phyloP scores from a whole-genome alignment of 2,113 vertebrate genomes.

The Lontra canadensis region DNA sequence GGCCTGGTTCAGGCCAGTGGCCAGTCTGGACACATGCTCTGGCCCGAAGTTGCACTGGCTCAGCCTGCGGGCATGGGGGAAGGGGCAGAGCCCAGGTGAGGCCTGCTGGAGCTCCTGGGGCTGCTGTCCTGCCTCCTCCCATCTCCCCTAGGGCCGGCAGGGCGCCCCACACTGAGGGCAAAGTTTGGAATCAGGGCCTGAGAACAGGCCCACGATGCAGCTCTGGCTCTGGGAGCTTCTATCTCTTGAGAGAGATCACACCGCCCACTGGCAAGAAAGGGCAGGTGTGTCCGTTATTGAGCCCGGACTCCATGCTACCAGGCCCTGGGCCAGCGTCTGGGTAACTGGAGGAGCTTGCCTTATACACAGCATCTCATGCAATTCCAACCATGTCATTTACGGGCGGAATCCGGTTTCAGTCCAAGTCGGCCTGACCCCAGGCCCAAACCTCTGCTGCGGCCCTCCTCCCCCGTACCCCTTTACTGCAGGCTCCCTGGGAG shows the following conservation, averaged over 20 bases:
- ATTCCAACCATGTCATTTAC: accelerated
- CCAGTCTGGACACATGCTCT: slow-evolving; percentile 84
- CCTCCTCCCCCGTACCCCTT: neutral
- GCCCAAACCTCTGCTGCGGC: neutral
- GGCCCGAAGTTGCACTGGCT: slow-evolving; percentile 80
- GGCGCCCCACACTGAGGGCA: neutral
- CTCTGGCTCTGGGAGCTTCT: neutral
- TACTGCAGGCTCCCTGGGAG: neutral
- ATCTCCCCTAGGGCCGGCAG: neutral
- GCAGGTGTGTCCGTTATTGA: neutral
- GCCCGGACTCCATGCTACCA: accelerated
- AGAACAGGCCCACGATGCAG: neutral
- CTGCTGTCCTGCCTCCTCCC: neutral
- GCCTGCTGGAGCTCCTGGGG: neutral
- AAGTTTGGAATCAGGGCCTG: neutral
- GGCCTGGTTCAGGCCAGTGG: slow-evolving; percentile 80
- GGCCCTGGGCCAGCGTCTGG: neutral
- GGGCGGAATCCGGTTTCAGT: neutral
- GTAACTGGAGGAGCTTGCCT: neutral
- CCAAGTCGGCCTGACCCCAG: neutral
- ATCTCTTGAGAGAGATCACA: neutral
- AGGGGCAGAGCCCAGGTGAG: neutral
- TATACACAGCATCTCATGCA: accelerated
- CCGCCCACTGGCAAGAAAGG: neutral
- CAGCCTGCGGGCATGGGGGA: slow-evolving; percentile 82